Evolutionary conservation across 2,888 invertebrate genomes (phyloP).

Genomic region (Nomada ferruginata): DNA sequence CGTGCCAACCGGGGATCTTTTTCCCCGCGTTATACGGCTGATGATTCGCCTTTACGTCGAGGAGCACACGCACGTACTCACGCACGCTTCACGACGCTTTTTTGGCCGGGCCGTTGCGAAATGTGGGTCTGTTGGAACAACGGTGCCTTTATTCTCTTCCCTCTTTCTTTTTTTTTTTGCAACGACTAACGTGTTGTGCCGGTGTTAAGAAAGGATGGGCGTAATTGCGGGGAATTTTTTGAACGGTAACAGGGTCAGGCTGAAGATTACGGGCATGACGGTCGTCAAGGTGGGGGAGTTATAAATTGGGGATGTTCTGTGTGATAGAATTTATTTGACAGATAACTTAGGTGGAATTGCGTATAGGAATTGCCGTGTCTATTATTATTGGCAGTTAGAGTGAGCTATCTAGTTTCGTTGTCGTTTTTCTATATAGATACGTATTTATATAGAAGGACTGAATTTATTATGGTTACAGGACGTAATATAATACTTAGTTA

Average conservation of each 20-base stretch:
- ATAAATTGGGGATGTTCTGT: not conserved
- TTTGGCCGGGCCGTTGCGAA: not conserved
- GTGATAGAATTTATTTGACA: too few relatives aligned
- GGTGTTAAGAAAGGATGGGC: not conserved
- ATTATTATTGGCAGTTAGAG: too few relatives aligned
- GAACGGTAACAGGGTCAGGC: too few relatives aligned
- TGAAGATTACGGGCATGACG: not conserved
- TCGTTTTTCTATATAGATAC: too few relatives aligned
- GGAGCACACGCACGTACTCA: slow-evolving; percentile 7
- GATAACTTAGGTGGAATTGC: too few relatives aligned
- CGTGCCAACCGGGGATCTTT: slow-evolving; percentile 47
- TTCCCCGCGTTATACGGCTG: slow-evolving; percentile 50
- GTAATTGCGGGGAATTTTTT: not conserved
- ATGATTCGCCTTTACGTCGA: slow-evolving; percentile 45
- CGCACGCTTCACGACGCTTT: slow-evolving; percentile 5
- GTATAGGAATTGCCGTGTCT: too few relatives aligned
- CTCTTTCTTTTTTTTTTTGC: not conserved
- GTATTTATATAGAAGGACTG: too few relatives aligned
- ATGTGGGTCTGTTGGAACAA: slow-evolving; percentile 25
- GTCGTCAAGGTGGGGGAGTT: not conserved
- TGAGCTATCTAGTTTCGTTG: too few relatives aligned
- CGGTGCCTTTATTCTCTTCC: slow-evolving; percentile 18
- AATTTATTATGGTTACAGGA: too few relatives aligned
- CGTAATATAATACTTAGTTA: too few relatives aligned
- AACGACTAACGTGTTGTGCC: too few relatives aligned